Base-by-base conservation (phyloP, 2,113 vertebrate genomes). In the Electrona antarctica region DNA sequence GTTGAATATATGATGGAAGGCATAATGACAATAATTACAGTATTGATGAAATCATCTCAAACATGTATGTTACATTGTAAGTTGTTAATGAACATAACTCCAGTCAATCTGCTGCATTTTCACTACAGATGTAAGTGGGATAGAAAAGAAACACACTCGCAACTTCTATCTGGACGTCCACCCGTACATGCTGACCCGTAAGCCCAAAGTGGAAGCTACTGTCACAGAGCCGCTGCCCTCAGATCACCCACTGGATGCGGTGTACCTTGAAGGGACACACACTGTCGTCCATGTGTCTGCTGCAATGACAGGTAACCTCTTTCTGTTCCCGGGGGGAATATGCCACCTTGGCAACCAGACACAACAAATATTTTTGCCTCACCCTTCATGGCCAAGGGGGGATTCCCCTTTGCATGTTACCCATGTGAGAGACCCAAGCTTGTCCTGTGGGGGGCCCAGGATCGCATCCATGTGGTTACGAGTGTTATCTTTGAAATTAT, bases 111-210 rank as follows among this genome's bases (percentile, higher is more conserved):
- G 3, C 55, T 77, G 3, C 55, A 73, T 64, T 73, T 56, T 15
- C 64, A 68, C 75, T 63, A 65, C 69, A 88, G 93, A 94, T 77
- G 47, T 93, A 41, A 86, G 87, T 11, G 85, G 73, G 2, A 86
- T 90, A 60, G 95, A 97, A 70, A 99, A 97, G 87, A 99, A 98
- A 85, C 95, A 96, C n/a, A 87, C 94, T 0, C 94, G 96, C 0
- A 97, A 98, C 91, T 96, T 99, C 84, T 97, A 97, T 28, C 92
- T 99, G 92, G 98, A 99, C 60, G 96, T 99, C 70, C 98, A 99
- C 82, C 97, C 98, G 0, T 98, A 98, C 85, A 94, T 98, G 90
- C 92, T 97, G 76, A 95, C 95, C 83, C 96, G 94, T 81, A 99
- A 98, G 83, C 91, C 95, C 67, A 99, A 98, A 83, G 89, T 94